Evolutionary conservation across 1,140 invertebrate species (phyloP).

Genomic region (Caenorhabditis latens): DNA sequence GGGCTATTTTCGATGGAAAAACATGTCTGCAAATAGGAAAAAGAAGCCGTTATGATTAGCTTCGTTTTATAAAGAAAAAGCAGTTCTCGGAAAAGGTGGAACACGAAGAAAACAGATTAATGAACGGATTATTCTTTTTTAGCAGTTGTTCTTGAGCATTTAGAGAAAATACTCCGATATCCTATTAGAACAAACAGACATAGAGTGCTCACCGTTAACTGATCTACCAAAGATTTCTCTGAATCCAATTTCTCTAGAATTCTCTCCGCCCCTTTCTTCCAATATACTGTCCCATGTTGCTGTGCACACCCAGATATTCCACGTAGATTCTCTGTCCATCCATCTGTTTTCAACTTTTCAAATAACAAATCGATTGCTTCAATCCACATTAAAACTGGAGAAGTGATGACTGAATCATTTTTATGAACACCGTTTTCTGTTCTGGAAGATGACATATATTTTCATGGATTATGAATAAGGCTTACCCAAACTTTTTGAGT

Average conservation of each 20-base stretch:
- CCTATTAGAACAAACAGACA: background rate
- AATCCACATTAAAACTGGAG: slow-evolving; percentile 92
- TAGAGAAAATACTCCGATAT: background rate
- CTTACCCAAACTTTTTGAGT: slow-evolving; percentile 4
- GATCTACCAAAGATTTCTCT: background rate
- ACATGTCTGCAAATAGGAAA: background rate
- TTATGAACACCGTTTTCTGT: slow-evolving; percentile 68
- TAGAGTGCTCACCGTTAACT: background rate
- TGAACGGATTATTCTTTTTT: background rate
- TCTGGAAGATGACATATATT: slow-evolving; percentile 62
- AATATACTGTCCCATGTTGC: slow-evolving; percentile 69
- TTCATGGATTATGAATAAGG: background rate
- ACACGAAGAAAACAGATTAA: background rate
- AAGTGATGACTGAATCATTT: slow-evolving; percentile 83
- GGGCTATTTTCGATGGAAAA: slow-evolving; percentile 89
- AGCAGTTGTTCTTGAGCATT: background rate
- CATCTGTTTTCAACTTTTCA: slow-evolving; percentile 83
- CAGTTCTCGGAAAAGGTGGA: background rate
- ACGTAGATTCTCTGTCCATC: slow-evolving; percentile 19
- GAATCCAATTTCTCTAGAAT: slow-evolving; percentile 33
- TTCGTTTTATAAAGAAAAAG: background rate
- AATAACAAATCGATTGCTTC: slow-evolving; percentile 92
- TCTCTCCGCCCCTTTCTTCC: slow-evolving; percentile 37
- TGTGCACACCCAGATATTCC: slow-evolving; percentile 67
- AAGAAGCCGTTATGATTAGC: slow-evolving; percentile 66